Evolutionary conservation across 2,113 vertebrate genomes (phyloP), one percentile per base, ranked within the genome.

Genomic region (Laterallus jamaicensis): DNA sequence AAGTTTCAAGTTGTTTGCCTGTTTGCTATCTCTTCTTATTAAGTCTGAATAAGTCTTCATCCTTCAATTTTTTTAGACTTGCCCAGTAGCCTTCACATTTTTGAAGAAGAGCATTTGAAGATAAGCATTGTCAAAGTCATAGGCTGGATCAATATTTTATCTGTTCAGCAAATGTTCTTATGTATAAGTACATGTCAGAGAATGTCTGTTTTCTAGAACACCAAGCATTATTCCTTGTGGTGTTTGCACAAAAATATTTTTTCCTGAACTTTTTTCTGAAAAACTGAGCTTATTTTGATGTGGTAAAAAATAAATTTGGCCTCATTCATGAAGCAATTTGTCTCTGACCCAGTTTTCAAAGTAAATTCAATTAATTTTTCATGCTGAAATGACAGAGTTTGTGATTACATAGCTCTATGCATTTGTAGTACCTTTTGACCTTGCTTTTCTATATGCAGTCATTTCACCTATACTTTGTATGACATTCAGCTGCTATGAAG

Each of bases 301-400:
- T 70, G 15, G 6, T 71, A 44, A 55, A 90, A 82, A 81, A 67
- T 52, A 81, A 83, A 86, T 32, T 75, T 22, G 79, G n/a, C 11
- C 52, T 92, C 69, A 25, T 77, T 82, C 28, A 24, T 52, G 47
- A 91, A 82, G 69, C 22, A 70, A 37, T 78, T 75, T 83, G 29
- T 84, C 64, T 88, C 56, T 94, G 88, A 95, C 86, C 80, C 52
- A 91, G 77, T 93, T 97, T 94, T 91, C 50, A 82, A 79, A 85
- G 90, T 71, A 94, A 95, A 93, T 78, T 86, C 35, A 94, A 93
- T 95, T 90, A 96, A 91, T 90, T 95, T 94, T 97, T 96, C 91
- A 89, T 93, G 64, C 64, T 81, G 56, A 95, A 93, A 92, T 84
- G 73, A 63, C n/a, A 77, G 56, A 49, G 40, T 69, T 88, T 74